phyloP scores from a whole-genome alignment of 2,797 vertebrate genomes.

The Amphiprion clarkii region DNA sequence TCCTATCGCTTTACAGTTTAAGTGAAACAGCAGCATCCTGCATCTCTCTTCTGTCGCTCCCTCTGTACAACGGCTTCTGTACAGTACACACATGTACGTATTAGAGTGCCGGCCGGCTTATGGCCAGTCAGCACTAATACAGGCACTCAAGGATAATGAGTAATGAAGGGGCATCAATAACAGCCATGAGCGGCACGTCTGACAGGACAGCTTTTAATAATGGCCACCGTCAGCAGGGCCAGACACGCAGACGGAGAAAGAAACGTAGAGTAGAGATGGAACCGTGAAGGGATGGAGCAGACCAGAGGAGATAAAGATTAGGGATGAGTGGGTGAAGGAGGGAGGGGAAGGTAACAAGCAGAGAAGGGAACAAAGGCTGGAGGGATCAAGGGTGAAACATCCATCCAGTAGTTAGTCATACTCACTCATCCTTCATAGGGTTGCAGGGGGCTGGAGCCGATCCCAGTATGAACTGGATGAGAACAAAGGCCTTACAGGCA shows the following conservation, averaged over 20 bases:
- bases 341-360: constrained; percentile 20
- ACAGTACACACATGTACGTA: constrained; percentile 7
- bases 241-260: constrained; percentile 8
- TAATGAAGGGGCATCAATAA: constrained; percentile 84
- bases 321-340: background rate
- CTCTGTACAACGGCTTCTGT: constrained; percentile 17
- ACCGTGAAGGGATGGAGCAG: constrained; percentile 2
- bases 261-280: constrained; percentile 16
- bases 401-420: constrained; percentile 21
- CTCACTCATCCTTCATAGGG: constrained; percentile 6
- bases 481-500: no score
- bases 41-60: background rate
- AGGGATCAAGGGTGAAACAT: constrained; percentile 25
- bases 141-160: constrained; percentile 78
- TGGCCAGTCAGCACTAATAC: constrained; percentile 77
- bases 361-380: background rate
- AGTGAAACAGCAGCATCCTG: constrained; percentile 7
- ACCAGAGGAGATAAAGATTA: constrained; percentile 18
- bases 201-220: constrained; percentile 78
- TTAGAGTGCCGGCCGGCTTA: constrained; percentile 48
- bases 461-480: no score
- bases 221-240: constrained; percentile 72
- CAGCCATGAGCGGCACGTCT: constrained; percentile 64
- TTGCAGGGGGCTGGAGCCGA: background rate
- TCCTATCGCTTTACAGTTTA: background rate